Evolutionary conservation across 1,140 invertebrate genomes (phyloP).

Genomic region (Aethina tumida): DNA sequence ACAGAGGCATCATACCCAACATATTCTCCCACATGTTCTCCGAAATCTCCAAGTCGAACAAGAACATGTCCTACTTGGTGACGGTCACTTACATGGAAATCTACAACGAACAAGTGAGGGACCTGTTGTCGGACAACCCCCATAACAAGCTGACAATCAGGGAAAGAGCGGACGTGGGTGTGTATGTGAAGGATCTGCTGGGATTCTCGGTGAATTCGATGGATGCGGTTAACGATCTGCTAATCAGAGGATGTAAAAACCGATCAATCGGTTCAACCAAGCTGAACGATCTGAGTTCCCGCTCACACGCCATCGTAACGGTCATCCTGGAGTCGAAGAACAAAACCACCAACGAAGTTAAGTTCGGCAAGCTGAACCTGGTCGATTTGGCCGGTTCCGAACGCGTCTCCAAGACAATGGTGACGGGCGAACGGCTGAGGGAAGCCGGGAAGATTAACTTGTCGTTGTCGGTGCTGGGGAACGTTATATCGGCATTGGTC

Average conservation of each 20-base stretch:
- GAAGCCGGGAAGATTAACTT: constrained; percentile 97
- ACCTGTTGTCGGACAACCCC: constrained; percentile 63
- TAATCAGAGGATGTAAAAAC: constrained; percentile 74
- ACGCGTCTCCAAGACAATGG: constrained; percentile 89
- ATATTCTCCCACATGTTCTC: constrained; percentile 94
- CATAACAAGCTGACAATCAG: constrained; percentile 56
- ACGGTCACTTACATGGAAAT: constrained; percentile 90
- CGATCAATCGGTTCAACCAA: constrained; percentile 84
- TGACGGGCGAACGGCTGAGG: constrained; percentile 76
- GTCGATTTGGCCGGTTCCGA: constrained; percentile 96
- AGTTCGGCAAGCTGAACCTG: constrained; percentile 87
- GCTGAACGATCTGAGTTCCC: constrained; percentile 90
- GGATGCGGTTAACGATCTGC: constrained; percentile 69
- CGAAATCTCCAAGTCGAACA: constrained; percentile 65
- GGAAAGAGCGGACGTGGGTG: constrained; percentile 68
- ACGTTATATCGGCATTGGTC: constrained; percentile 89
- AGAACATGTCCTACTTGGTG: constrained; percentile 63
- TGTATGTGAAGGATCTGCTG: constrained; percentile 21
- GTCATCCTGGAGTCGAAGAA: constrained; percentile 78
- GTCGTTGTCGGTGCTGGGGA: constrained; percentile 82
- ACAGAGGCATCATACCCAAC: constrained; percentile 83
- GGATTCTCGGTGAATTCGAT: constrained; percentile 53
- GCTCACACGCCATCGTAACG: constrained; percentile 93
- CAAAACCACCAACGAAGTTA: constrained; percentile 79
- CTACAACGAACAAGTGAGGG: constrained; percentile 91